Conservation (phyloP, 1,140 invertebrate species). For the Catajapyx aquilonaris region DNA sequence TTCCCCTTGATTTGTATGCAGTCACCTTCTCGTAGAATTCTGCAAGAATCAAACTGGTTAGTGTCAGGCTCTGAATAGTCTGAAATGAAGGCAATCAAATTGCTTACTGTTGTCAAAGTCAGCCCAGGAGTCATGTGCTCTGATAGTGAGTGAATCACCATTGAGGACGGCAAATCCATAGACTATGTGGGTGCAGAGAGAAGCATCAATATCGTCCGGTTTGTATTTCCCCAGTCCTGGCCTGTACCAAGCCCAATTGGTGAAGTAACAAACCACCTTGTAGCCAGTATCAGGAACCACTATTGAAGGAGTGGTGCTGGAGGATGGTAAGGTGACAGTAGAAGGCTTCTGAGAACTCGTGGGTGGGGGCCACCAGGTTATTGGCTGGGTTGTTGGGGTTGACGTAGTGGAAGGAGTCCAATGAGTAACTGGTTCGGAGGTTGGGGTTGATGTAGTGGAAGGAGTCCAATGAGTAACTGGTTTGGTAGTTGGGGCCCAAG, state of each 20-base stretch:
- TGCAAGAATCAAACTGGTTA: too few relatives aligned
- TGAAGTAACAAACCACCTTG: constrained; percentile 49
- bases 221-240: constrained; percentile 35
- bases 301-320: constrained; percentile 5
- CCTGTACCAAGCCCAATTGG: constrained; percentile 49
- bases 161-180: constrained; percentile 49
- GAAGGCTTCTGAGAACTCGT: constrained; percentile 4
- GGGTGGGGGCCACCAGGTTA: constrained; percentile 7
- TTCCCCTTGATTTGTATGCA: constrained; percentile 26
- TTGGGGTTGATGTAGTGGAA: constrained; percentile 3
- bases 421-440: background rate
- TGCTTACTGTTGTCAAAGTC: constrained; percentile 37
- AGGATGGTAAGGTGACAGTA: constrained; percentile 7
- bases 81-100: too few relatives aligned
- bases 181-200: constrained; percentile 47
- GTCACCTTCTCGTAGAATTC: constrained; percentile 41
- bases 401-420: background rate
- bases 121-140: constrained; percentile 41
- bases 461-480: too few relatives aligned
- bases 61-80: too few relatives aligned
- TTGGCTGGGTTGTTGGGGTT: constrained; percentile 2
- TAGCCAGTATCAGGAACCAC: constrained; percentile 15
- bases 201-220: constrained; percentile 39
- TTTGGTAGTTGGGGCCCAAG: constrained; percentile 2
- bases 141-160: constrained; percentile 31